Base-by-base conservation (phyloP, 53 echinoderm and acorn worm genomes). In the Actinopyga echinites region DNA sequence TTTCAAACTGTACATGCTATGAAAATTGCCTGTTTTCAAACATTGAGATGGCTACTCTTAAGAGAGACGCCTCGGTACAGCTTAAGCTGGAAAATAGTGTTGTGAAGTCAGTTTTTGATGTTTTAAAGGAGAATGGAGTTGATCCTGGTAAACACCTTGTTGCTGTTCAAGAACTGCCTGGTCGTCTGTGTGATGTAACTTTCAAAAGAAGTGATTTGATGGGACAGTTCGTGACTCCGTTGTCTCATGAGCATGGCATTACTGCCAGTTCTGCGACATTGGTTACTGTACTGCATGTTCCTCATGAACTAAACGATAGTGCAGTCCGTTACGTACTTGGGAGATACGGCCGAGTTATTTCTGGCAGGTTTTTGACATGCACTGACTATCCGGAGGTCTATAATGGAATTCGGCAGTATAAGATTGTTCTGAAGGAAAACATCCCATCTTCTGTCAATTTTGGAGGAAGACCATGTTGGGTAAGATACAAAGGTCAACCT, bases 401-500 rank as follows among this genome's bases (percentile, higher is more conserved):
- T 10, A 73, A 73, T n/a, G 74, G 74, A n/a, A 38, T 21, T 24
- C 37, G 42, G 26, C 45, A 73, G 74, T 73, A 73, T 17, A 35
- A 73, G 42, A 38, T 73, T 20, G 74, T 37, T 11, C 6, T 45
- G 11, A 40, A 73, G 43, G n/a, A 45, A 19, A 19, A 73, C 43
- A 75, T 75, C 26, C 75, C 52, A 22, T 75, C 55, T 3, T 75
- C 75, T 26, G 13, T 75, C 10, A 23, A 26, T 12, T 19, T 75
- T 5, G 75, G 22, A 28, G 52, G 52, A 10, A 45, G 52, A 54
- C 17, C 17, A 30, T 45, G 25, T 25, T 75, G 75, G 75, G 75
- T 75, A n/a, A 45, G 75, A 25, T 75, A 75, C 28, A 15, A 10
- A 10, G 75, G 75, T 12, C 75, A 75, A 49, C 75, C 75, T n/a